Percentiles rank a stretch among this genome's conserved stretches.
Conservation (phyloP, 1,140 invertebrate species). For the Stratiolaelaps scimitus region DNA sequence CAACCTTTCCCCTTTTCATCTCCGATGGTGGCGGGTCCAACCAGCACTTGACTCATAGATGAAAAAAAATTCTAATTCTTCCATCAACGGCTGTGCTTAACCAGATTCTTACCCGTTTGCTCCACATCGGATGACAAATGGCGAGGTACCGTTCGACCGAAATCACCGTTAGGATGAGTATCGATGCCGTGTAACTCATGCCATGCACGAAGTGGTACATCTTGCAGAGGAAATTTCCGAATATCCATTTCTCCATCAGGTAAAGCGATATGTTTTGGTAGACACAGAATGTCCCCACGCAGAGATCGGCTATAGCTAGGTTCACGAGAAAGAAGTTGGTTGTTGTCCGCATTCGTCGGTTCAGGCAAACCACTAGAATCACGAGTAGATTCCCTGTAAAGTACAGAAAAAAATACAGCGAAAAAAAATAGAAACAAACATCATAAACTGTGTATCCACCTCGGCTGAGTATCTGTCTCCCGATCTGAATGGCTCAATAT, state of each 20-base stretch:
- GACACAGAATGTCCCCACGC: slow-evolving; percentile 70
- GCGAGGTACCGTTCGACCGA: slow-evolving; percentile 68
- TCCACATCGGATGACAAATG: slow-evolving; percentile 65
- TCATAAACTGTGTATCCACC: no score
- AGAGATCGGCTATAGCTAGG: slow-evolving; percentile 65
- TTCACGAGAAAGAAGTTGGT: slow-evolving; percentile 75
- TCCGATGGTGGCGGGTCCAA: no score
- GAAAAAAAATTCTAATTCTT: no score
- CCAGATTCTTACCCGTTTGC: slow-evolving; percentile 47
- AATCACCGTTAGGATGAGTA: slow-evolving; percentile 64
- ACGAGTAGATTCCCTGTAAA: slow-evolving; percentile 64
- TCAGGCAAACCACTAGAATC: slow-evolving; percentile 62
- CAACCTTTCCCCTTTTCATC: no score
- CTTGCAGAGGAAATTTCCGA: slow-evolving; percentile 64
- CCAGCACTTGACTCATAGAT: no score
- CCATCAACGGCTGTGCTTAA: no score
- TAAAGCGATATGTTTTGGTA: slow-evolving; percentile 67
- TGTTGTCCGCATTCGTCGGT: slow-evolving; percentile 58
- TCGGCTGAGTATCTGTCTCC: no score
- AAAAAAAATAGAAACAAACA: no score
- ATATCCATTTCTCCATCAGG: slow-evolving; percentile 58
- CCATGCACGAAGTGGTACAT: slow-evolving; percentile 69
- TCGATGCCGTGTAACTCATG: slow-evolving; percentile 63
- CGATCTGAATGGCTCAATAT: no score
- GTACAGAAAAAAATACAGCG: no score